Percentiles rank a stretch among this genome's conserved stretches.
Evolutionary conservation across 2,888 invertebrate genomes (phyloP).

Genomic region (Drosophila pegasa): DNA sequence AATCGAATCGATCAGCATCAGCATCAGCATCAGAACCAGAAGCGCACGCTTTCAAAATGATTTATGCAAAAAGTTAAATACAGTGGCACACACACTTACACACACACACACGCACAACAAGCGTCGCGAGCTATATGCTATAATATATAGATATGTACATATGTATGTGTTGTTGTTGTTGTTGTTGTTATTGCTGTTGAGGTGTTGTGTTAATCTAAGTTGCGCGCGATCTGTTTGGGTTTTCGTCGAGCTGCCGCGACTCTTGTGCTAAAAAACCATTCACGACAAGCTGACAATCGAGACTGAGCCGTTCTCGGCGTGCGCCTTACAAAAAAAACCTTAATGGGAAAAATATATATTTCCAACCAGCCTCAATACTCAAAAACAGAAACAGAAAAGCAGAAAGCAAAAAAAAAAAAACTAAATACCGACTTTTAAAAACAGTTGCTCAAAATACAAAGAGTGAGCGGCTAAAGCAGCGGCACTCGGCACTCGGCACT

Average conservation of each 20-base stretch:
- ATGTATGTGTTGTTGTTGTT: slow-evolving; percentile 55
- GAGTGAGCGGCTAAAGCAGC: slow-evolving; percentile 47
- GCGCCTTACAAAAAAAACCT: slow-evolving; percentile 80
- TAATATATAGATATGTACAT: slow-evolving; percentile 22
- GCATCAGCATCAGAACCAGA: slow-evolving; percentile 18
- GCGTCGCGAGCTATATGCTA: slow-evolving; percentile 51
- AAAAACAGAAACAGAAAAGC: slow-evolving; percentile 45
- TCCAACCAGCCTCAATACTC: slow-evolving; percentile 63
- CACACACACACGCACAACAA: slow-evolving; percentile 23
- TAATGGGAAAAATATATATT: slow-evolving; percentile 75
- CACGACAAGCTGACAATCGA: slow-evolving; percentile 83
- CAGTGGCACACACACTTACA: slow-evolving; percentile 28
- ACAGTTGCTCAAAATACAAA: slow-evolving; percentile 64
- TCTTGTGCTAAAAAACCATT: slow-evolving; percentile 81
- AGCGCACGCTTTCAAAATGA: slow-evolving; percentile 66
- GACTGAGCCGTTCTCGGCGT: slow-evolving; percentile 82
- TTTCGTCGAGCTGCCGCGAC: slow-evolving; percentile 46
- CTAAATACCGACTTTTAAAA: slow-evolving; percentile 59
- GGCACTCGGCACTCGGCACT: no score
- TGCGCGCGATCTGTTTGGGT: slow-evolving; percentile 36
- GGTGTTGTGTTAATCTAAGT: slow-evolving; percentile 60
- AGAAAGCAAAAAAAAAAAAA: slow-evolving; percentile 12
- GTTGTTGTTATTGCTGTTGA: slow-evolving; percentile 21
- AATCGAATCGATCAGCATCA: slow-evolving; percentile 21
- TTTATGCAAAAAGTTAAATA: slow-evolving; percentile 71